Base-by-base conservation (phyloP, 2,113 vertebrate genomes). In the Nycticebus coucang region DNA sequence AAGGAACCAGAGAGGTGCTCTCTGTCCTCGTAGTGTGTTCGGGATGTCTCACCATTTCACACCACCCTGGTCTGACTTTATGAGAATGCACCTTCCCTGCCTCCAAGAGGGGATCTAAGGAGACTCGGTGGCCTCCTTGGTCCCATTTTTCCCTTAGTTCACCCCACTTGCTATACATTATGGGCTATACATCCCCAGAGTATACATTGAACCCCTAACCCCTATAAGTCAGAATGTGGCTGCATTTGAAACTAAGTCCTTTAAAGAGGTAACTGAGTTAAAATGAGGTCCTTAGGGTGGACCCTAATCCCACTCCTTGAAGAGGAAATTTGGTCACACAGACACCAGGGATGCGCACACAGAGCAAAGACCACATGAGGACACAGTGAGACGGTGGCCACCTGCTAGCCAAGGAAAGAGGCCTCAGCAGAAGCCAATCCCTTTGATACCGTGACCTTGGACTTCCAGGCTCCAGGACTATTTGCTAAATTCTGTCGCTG, bases 31-130 rank as follows among this genome's bases (percentile, higher is more conserved):
- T 0, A 35, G 69, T n/a, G 13, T 33, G 28, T 2, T 24, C 5
- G 21, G 8, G 33, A 35, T 28, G 60, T 30, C 1, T 87, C 18
- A 13, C 7, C 21, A 12, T 82, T 62, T 33, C 17, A 37, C 4
- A 12, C 5, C 2, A 7, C 12, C 57, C 14, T 9, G 37, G 11
- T 35, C 55, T 33, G 71, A 18, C 66, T 28, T 9, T 60, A 18
- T 37, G 55, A 45, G 89, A 80, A 41, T 19, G 30, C 17, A 37
- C 35, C 33, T 45, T 72, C 24, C 18, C 26, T 60, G 59, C 26
- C 41, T 84, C 68, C 0, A 0, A 41, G 12, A 21, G 30, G 11
- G 14, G 5, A 0, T 30, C 80, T 84, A 2, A 24, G 0, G 9
- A 80, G 53, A 53, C 21, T 84, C 22, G 0, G 7, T 1, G 77